Percentiles rank a stretch among this genome's conserved stretches.
These are phyloP conservation scores for Microctenopoma steveboyesi DNA, from an alignment of 2,797 vertebrate genomes.

Conservation along the genomic window DNA sequence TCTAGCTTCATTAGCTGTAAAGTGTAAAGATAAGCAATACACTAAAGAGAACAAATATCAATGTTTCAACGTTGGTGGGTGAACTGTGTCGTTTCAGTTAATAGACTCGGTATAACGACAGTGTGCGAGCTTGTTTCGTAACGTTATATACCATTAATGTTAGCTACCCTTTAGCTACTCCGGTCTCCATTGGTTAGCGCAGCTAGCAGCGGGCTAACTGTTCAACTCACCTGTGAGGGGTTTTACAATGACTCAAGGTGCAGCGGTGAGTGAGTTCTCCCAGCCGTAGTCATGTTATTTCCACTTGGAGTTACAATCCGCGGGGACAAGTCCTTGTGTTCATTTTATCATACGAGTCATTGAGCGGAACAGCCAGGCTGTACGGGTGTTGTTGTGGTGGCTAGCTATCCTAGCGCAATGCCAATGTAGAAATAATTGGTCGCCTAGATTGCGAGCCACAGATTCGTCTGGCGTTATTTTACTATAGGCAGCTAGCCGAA, in stretches of 20 bases:
- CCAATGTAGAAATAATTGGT: constrained; percentile 32
- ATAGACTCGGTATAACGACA: not conserved
- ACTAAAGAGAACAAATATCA: not conserved
- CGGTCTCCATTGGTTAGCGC: constrained; percentile 16
- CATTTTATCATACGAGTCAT: not conserved
- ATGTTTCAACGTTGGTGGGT: not conserved
- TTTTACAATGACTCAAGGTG: constrained; percentile 11
- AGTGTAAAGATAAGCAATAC: too few species aligned
- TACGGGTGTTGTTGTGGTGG: constrained; percentile 1
- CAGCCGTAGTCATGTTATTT: not conserved
- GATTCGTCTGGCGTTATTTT: constrained; percentile 28
- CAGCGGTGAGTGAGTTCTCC: constrained; percentile 10
- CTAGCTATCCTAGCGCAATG: constrained; percentile 28
- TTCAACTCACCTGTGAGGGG: constrained; percentile 54
- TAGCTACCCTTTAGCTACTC: constrained; percentile 20
- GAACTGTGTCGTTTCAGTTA: too few species aligned
- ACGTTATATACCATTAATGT: not conserved
- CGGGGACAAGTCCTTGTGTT: constrained; percentile 5
- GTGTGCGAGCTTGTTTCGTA: not conserved
- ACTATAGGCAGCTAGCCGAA: constrained; percentile 41
- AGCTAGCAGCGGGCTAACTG: constrained; percentile 54
- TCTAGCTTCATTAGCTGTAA: too few species aligned
- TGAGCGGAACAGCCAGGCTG: constrained; percentile 2
- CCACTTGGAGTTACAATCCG: not conserved
- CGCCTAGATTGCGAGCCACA: constrained; percentile 13